phyloP scores from a whole-genome alignment of 2,113 vertebrate genomes.

The Psilopsiagon aymara region DNA sequence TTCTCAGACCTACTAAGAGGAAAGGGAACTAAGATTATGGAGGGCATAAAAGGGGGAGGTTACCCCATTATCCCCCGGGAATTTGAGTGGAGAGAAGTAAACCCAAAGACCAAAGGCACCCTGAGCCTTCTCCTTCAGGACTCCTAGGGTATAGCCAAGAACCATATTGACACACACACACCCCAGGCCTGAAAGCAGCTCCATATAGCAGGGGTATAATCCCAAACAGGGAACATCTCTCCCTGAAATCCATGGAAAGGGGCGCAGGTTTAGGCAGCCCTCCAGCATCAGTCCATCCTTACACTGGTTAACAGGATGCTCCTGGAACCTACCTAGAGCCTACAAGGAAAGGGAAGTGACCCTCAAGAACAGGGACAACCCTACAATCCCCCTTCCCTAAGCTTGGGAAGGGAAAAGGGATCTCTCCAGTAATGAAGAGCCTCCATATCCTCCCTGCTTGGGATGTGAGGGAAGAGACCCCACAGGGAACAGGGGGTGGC shows the following conservation, averaged over 20 bases:
- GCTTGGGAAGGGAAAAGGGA: fast-evolving
- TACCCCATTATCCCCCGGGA: not conserved
- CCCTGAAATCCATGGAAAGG: fast-evolving
- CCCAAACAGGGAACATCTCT: fast-evolving
- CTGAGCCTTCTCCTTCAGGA: too few relatives aligned
- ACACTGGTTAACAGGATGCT: not conserved
- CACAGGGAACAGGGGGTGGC: not conserved
- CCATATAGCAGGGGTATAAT: fast-evolving
- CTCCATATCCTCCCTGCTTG: not conserved
- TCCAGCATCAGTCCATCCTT: not conserved
- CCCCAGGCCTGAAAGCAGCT: not conserved
- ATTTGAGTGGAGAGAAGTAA: fast-evolving
- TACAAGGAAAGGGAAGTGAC: not conserved
- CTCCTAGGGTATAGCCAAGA: not conserved
- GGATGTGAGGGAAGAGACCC: fast-evolving
- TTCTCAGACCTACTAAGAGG: fast-evolving
- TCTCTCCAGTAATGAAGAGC: fast-evolving
- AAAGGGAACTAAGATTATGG: fast-evolving
- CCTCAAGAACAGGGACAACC: fast-evolving
- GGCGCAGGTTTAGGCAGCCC: fast-evolving
- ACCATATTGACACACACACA: fast-evolving
- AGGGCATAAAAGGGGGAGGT: fast-evolving
- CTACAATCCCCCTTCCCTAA: fast-evolving
- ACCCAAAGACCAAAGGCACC: not conserved
- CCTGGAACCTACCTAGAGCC: not conserved